These are phyloP conservation scores for Rhinichthys osculus DNA, from an alignment of 2,797 vertebrate species.

Conservation along the genomic window DNA sequence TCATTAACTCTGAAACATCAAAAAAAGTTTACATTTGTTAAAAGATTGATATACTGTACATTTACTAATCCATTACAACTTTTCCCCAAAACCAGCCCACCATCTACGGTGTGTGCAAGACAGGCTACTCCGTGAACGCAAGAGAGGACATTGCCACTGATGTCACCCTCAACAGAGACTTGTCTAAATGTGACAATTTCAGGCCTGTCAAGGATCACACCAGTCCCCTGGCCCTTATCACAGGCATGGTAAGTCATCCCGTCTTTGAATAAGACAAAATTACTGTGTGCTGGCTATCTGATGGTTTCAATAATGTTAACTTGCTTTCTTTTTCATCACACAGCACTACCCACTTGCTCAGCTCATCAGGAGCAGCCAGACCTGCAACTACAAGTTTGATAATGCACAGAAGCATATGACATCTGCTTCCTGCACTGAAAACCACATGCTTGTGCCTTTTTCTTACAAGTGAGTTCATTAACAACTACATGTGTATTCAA, in stretches of 20 bases:
- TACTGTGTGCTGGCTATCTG: background rate
- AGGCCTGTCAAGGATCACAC: constrained; percentile 81
- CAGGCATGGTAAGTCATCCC: constrained; percentile 82
- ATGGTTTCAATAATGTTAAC: background rate
- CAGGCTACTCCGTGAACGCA: constrained; percentile 76
- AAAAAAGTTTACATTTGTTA: background rate
- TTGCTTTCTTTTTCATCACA: constrained; percentile 40
- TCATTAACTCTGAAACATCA: background rate
- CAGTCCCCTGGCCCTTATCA: constrained; percentile 90
- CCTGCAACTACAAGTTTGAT: constrained; percentile 91
- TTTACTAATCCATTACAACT: background rate
- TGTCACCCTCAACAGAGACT: constrained; percentile 83
- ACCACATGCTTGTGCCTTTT: constrained; percentile 89
- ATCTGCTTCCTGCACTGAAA: constrained; percentile 87
- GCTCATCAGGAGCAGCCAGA: constrained; percentile 88
- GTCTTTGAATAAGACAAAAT: constrained; percentile 5
- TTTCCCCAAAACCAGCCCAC: constrained; percentile 81
- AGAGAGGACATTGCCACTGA: constrained; percentile 83
- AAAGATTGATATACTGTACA: background rate
- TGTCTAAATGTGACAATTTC: constrained; percentile 88
- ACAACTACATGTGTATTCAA: background rate
- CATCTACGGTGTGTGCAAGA: constrained; percentile 89
- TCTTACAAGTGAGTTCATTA: constrained; percentile 83
- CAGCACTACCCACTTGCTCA: constrained; percentile 84
- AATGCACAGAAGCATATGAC: constrained; percentile 85